A percentile compares a stretch with the other conserved stretches of the same genome.
These are phyloP conservation scores for Conger conger DNA, from an alignment of 2,113 vertebrate genomes.

Conservation along the genomic window DNA sequence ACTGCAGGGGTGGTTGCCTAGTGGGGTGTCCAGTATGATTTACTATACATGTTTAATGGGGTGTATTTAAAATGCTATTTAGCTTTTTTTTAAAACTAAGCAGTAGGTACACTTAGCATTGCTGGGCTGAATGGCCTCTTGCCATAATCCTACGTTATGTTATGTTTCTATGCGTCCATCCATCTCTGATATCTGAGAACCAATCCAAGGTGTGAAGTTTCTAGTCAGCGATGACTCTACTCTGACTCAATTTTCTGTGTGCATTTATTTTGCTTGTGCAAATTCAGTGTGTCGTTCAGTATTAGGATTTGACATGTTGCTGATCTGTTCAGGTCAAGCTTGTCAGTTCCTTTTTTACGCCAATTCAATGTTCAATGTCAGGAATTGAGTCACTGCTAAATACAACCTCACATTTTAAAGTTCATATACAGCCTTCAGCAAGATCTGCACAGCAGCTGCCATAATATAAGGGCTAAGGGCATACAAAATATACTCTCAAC, in stretches of 20 bases:
- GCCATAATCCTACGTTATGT: no score
- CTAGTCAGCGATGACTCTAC: no score
- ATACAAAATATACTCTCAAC: not conserved
- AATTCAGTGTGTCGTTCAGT: not conserved
- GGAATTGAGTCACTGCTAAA: conserved; percentile 1
- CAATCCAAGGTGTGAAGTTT: no score
- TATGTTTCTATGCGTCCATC: not conserved
- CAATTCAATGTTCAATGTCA: not conserved
- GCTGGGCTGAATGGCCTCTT: no score
- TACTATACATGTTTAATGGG: no score
- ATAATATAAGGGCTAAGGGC: not conserved
- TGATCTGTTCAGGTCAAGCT: not conserved
- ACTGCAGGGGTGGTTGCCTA: no score
- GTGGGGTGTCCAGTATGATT: no score
- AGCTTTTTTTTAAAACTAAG: no score
- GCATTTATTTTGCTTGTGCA: no score
- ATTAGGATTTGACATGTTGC: not conserved
- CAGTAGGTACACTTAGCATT: no score
- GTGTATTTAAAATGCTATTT: no score
- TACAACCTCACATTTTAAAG: not conserved
- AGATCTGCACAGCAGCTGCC: not conserved
- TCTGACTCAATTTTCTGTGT: no score
- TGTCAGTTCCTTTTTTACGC: not conserved
- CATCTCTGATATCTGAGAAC: not conserved
- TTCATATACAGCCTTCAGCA: not conserved